Conservation (phyloP, 2,113 vertebrate genomes). For the Raja brachyura region DNA sequence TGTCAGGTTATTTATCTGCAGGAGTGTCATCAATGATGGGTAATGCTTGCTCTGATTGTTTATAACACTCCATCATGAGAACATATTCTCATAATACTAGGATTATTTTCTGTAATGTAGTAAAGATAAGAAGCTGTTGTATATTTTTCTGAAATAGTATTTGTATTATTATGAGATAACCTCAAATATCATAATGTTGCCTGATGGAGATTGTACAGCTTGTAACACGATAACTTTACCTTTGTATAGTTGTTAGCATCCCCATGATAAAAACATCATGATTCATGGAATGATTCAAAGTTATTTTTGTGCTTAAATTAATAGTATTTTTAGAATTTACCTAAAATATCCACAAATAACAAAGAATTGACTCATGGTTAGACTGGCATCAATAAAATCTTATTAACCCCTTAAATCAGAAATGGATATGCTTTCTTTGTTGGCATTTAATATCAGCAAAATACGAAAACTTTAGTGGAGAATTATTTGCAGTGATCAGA, state of each 20-base stretch:
- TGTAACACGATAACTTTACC: background rate
- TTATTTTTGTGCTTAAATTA: background rate
- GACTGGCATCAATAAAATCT: slow-evolving; percentile 45
- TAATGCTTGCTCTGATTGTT: background rate
- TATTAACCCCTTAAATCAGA: slow-evolving; percentile 44
- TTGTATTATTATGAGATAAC: background rate
- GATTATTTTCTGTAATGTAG: background rate
- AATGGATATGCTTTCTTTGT: slow-evolving; percentile 47
- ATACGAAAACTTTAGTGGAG: background rate
- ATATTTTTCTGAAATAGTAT: background rate
- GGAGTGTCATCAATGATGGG: background rate
- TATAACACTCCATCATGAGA: background rate
- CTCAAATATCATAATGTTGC: background rate
- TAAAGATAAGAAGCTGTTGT: background rate
- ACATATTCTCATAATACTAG: background rate
- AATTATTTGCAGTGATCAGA: background rate
- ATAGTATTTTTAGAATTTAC: background rate
- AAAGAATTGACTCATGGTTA: background rate
- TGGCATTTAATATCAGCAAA: slow-evolving; percentile 39
- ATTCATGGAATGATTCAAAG: background rate
- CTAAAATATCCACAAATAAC: slow-evolving; percentile 9
- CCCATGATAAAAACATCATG: background rate
- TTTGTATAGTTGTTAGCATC: background rate
- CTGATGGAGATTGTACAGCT: background rate
- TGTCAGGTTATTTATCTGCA: background rate